phyloP scores from a whole-genome alignment of 2,888 invertebrate genomes.

The Theristus sp. region DNA sequence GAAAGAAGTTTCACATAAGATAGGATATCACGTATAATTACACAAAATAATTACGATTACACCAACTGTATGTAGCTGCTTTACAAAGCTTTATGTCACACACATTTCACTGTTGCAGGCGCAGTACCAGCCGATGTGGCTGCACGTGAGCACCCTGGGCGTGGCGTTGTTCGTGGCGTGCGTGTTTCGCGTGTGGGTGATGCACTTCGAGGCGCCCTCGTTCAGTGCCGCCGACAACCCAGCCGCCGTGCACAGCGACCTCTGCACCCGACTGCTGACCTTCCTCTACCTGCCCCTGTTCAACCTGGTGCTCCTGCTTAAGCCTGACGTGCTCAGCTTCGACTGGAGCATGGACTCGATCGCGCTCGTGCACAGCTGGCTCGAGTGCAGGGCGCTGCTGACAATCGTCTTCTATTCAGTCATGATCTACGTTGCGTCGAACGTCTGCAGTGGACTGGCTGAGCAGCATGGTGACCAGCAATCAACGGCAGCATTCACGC shows the following conservation, averaged over 20 bases:
- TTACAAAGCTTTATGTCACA: neutral
- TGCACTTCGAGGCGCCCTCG: slow-evolving; percentile 32
- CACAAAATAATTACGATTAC: too few relatives aligned
- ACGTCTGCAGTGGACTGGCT: slow-evolving; percentile 5
- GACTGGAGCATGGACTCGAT: slow-evolving; percentile 98
- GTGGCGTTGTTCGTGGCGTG: slow-evolving; percentile 50
- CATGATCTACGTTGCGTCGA: slow-evolving; percentile 17
- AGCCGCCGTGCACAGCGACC: slow-evolving; percentile 62
- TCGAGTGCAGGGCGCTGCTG: slow-evolving; percentile 51
- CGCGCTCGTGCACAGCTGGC: slow-evolving; percentile 55
- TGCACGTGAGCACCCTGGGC: slow-evolving; percentile 34
- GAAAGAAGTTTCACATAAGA: too few relatives aligned
- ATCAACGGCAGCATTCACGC: too few relatives aligned
- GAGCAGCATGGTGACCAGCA: neutral
- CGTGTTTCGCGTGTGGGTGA: slow-evolving; percentile 43
- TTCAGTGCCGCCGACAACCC: slow-evolving; percentile 82
- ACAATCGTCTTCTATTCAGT: slow-evolving; percentile 52
- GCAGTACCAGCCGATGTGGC: neutral
- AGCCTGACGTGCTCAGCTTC: slow-evolving; percentile 71
- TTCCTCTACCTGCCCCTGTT: slow-evolving; percentile 77
- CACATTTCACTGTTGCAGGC: neutral
- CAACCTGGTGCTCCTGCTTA: slow-evolving; percentile 66
- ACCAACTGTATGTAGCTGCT: too few relatives aligned
- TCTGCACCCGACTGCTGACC: slow-evolving; percentile 59
- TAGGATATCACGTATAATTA: too few relatives aligned